These are phyloP conservation scores for Anomalospiza imberbis DNA, from an alignment of 2,797 vertebrate genomes.

Conservation along the genomic window DNA sequence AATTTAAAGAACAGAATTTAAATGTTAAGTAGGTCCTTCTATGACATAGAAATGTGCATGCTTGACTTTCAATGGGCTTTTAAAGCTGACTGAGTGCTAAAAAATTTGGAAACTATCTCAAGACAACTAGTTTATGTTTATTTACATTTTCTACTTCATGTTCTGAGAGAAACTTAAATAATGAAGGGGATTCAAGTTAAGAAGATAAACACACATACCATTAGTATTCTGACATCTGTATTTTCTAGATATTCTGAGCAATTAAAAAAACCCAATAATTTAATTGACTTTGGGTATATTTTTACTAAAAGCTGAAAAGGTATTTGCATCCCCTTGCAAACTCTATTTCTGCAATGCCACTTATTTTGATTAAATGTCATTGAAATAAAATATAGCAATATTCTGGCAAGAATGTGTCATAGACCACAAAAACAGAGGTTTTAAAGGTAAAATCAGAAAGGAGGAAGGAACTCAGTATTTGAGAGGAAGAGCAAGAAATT, in stretches of 20 bases:
- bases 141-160: neutral
- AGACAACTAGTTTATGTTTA: neutral
- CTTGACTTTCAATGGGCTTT: neutral
- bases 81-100: neutral
- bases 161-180: neutral
- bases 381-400: neutral
- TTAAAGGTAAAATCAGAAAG: neutral
- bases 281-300: neutral
- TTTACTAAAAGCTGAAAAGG: neutral
- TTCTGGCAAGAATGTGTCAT: neutral
- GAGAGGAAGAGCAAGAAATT: neutral
- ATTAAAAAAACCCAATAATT: neutral
- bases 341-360: neutral
- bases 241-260: neutral
- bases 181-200: neutral
- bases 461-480: neutral
- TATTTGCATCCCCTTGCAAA: neutral
- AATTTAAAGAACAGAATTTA: neutral
- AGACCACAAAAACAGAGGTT: neutral
- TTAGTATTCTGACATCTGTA: neutral
- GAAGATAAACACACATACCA: neutral
- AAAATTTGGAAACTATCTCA: neutral
- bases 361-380: neutral
- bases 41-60: neutral
- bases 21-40: neutral